Conservation (phyloP, 2,797 vertebrate species). For the Brotula barbata region DNA sequence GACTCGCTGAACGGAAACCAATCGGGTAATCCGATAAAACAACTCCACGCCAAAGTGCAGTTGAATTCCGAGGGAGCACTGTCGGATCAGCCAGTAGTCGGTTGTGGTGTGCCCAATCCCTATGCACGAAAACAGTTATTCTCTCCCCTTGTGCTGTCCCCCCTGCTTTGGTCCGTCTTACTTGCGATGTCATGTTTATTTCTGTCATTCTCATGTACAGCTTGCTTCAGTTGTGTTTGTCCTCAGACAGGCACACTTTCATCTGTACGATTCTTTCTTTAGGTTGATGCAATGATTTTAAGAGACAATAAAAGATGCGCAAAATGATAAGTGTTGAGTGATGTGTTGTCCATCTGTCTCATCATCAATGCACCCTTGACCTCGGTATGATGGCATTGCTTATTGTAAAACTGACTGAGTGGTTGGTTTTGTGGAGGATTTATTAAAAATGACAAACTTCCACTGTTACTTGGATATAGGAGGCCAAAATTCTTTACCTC, state of each 20-base stretch:
- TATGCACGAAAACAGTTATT: slow-evolving; percentile 64
- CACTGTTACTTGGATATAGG: too few relatives aligned
- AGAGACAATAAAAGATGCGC: slow-evolving; percentile 78
- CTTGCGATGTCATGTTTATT: slow-evolving; percentile 64
- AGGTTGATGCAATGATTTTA: slow-evolving; percentile 80
- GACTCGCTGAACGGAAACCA: slow-evolving; percentile 30
- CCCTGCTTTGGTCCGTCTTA: slow-evolving; percentile 62
- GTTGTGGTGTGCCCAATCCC: slow-evolving; percentile 59
- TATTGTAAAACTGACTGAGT: not conserved
- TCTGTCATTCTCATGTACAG: slow-evolving; percentile 70
- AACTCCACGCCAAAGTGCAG: slow-evolving; percentile 78
- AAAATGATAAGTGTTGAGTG: slow-evolving; percentile 29
- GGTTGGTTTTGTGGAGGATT: too few relatives aligned
- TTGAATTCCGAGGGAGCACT: slow-evolving; percentile 76
- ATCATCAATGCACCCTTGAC: not conserved
- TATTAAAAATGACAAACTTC: too few relatives aligned
- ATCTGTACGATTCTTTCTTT: slow-evolving; percentile 78
- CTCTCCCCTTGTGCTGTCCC: slow-evolving; percentile 51
- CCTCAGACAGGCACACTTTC: slow-evolving; percentile 76
- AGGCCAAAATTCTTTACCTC: too few relatives aligned
- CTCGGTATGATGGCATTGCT: not conserved
- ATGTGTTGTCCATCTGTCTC: slow-evolving; percentile 2
- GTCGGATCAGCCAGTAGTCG: slow-evolving; percentile 66
- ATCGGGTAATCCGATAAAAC: slow-evolving; percentile 56
- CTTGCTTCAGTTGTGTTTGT: slow-evolving; percentile 75